These are phyloP conservation scores for Malaclemys terrapin DNA, from an alignment of 2,113 vertebrate genomes.

Conservation along the genomic window DNA sequence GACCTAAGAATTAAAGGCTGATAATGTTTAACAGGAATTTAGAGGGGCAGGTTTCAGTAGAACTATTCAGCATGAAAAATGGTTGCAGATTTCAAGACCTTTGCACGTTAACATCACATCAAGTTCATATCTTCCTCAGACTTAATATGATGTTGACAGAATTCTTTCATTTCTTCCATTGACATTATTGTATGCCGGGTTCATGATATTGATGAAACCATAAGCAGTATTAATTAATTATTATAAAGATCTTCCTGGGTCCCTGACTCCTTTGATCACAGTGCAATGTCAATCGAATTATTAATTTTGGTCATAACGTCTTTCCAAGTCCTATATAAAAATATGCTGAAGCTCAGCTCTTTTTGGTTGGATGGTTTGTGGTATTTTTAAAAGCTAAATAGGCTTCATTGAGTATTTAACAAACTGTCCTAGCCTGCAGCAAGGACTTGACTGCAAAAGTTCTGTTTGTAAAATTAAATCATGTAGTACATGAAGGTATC, in stretches of 20 bases:
- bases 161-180: not conserved
- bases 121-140: no score
- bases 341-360: not conserved
- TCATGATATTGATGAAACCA: not conserved
- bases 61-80: no score
- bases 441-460: slow-evolving; percentile 46
- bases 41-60: no score
- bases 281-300: not conserved
- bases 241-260: not conserved
- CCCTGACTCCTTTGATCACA: slow-evolving; percentile 6
- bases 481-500: slow-evolving; percentile 4
- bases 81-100: no score
- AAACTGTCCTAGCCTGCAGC: slow-evolving; percentile 46
- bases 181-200: not conserved
- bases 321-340: not conserved
- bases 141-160: not conserved
- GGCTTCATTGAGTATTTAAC: slow-evolving; percentile 34
- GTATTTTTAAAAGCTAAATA: slow-evolving; percentile 44
- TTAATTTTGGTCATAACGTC: not conserved
- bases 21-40: no score
- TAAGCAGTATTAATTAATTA: slow-evolving; percentile 9
- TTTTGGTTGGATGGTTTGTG: slow-evolving; percentile 15
- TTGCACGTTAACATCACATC: no score
- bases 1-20: no score
- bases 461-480: slow-evolving; percentile 46